Evolutionary conservation across 30 jellyfish, hydroid and myxozoan genomes (phyloP).

Genomic region (Phacellophora camtschatica): DNA sequence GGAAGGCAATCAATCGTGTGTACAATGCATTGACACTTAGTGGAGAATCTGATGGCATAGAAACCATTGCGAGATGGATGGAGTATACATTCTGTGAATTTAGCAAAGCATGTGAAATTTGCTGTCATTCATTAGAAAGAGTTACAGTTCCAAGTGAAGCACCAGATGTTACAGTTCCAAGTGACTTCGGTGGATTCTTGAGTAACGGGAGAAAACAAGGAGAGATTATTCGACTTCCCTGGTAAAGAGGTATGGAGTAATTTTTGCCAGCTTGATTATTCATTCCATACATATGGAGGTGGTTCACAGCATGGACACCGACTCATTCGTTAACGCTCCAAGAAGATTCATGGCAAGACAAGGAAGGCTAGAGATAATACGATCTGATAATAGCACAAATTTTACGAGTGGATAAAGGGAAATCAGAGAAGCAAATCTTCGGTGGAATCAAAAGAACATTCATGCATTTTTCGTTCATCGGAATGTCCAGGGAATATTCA

Average conservation of each 20-base stretch:
- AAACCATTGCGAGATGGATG: not conserved
- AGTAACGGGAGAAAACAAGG: constrained; percentile 36
- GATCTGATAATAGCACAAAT: constrained; percentile 57
- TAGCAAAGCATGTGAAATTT: not conserved
- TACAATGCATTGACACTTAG: not conserved
- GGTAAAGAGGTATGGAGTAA: too few relatives aligned
- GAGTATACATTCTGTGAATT: constrained; percentile 3
- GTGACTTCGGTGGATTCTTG: constrained; percentile 1
- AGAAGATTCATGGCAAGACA: constrained; percentile 30
- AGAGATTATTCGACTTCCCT: constrained; percentile 3
- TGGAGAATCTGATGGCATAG: not conserved
- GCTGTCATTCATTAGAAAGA: not conserved
- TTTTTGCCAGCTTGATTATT: too few relatives aligned
- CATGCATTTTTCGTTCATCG: not conserved
- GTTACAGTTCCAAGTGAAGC: too few relatives aligned
- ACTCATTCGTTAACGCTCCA: not conserved
- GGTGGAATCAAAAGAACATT: constrained; percentile 32
- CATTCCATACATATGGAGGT: too few relatives aligned
- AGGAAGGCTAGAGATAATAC: not conserved
- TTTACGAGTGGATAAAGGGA: constrained; percentile 39
- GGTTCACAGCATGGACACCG: not conserved
- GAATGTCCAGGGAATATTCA: constrained; percentile 40
- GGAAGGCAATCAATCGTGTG: not conserved
- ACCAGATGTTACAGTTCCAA: constrained; percentile 11
- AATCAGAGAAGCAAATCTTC: constrained; percentile 1